Base-by-base conservation (phyloP, 1,140 invertebrate species). In the Neocloeon triangulifer region DNA sequence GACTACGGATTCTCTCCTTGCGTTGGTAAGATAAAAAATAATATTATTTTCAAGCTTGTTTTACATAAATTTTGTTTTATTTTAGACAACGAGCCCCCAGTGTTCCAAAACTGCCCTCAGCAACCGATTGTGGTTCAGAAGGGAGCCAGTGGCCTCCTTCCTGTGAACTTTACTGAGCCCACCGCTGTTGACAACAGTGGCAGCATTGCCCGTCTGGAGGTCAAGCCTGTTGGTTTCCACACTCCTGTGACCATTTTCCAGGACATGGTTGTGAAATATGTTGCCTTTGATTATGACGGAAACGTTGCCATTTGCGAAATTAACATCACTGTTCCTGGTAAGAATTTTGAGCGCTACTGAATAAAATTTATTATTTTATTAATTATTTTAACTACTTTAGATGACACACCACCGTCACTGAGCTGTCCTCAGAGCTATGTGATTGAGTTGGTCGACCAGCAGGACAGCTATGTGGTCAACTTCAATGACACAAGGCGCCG, bases 231-330 rank as follows among this genome's bases (percentile, higher is more conserved):
- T 35, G 81, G 79, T 39, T 94, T 95, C 52, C 73, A 67, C 45
- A 88, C 84, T 2, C 88, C 88, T 0, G 65, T 79, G 40, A 69
- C 74, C 41, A 67, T 94, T 15, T 89, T 94, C 49, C 67, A 86
- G 45, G 82, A 92, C 37, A 82, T 78, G 36, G 76, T 88, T 22
- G 80, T 95, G 1, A 80, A 91, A 61, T 96, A 95, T 44, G 72
- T 89, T 3, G 89, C 89, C 1, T 94, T 82, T 45, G 89, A 96
- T 58, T 86, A 85, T 45, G 88, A 95, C 50, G 89, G 89, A 39
- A 95, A 96, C 47, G 82, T 91, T 15, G 89, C 88, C 16, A 91
- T 92, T 49, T 96, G 89, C 47, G 78, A 86, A 61, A 84, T 95
- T 4, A 91, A 91, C 44, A 88, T 92, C 13, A 89, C 84, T 5